Conservation (phyloP, 2,797 vertebrate genomes). For the Anguilla pacifica region DNA sequence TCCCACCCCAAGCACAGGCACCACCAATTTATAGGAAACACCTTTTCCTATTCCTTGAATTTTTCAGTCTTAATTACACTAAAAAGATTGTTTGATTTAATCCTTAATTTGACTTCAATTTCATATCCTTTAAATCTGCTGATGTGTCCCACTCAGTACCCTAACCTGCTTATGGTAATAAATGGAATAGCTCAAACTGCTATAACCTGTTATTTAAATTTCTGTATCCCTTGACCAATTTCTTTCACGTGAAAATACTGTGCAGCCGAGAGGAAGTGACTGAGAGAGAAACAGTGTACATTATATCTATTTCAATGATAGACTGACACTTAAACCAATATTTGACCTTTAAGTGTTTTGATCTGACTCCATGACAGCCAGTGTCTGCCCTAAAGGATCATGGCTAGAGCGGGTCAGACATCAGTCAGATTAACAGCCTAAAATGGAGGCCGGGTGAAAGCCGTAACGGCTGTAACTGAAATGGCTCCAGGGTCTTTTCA, state of each 20-base stretch:
- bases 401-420: not conserved
- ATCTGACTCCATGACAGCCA: conserved; percentile 25
- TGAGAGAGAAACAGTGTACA: conserved; percentile 19
- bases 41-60: too few relatives aligned
- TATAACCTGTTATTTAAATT: not conserved
- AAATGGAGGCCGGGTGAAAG: conserved; percentile 17
- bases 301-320: conserved; percentile 41
- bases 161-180: not conserved
- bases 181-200: not conserved
- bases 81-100: too few relatives aligned
- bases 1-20: too few relatives aligned
- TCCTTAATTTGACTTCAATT: too few relatives aligned
- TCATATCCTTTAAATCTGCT: not conserved
- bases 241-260: not conserved
- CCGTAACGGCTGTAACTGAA: conserved; percentile 5
- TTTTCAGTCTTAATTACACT: too few relatives aligned
- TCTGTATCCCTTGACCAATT: not conserved
- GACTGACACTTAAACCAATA: conserved; percentile 41
- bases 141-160: not conserved
- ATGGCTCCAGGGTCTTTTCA: conserved; percentile 42
- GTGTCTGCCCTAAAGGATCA: not conserved
- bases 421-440: conserved; percentile 13
- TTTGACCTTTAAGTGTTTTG: conserved; percentile 41
- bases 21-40: too few relatives aligned
- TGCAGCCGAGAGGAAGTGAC: conserved; percentile 36